Evolutionary conservation across 2,113 vertebrate genomes (phyloP), one percentile per base, ranked within the genome.

Genomic region (Catharus fuscescens): DNA sequence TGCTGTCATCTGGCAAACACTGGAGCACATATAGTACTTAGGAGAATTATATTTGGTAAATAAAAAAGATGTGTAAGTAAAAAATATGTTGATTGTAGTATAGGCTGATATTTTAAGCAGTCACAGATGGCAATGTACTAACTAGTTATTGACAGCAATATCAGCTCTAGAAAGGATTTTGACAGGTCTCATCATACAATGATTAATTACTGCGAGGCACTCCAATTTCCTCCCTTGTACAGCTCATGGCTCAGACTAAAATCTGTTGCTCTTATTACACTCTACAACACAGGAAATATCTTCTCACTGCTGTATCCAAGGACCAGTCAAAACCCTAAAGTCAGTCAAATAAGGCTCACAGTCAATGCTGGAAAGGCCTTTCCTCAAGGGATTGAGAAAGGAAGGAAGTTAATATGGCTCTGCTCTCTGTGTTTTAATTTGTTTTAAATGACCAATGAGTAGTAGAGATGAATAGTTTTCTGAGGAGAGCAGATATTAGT

Each of bases 171-270:
- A 98, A 97, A 96, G 96, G 97, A 96, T 98, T 98, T 98, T 99
- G 99, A 99, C 99, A 99, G 98, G 98, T 98, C 98, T 98, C 98
- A 98, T 96, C 97, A 95, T 97, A 95, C 95, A 86, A 99, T 99
- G 99, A 99, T 99, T 99, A 99, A 99, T 99, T 99, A 99, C 99
- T 91, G 93, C 8, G 59, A 96, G 97, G 98, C 97, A 90, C 98
- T 98, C 98, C 98, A 98, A 98, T 98, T 99, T 99, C 99, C 99
- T 99, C 97, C 97, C 94, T 97, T 97, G 97, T 92, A 97, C 98
- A 96, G 97, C 97, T 98, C 94, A 80, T 92, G 86, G 98, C 98
- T 97, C 73, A 96, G 96, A 97, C 97, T 98, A 97, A 98, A 98
- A 98, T 90, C 98, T 94, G 97, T 97, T 97, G 97, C 98, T 98